Evolutionary conservation across 2,797 vertebrate species (phyloP).

Genomic region (Epinephelus coioides): DNA sequence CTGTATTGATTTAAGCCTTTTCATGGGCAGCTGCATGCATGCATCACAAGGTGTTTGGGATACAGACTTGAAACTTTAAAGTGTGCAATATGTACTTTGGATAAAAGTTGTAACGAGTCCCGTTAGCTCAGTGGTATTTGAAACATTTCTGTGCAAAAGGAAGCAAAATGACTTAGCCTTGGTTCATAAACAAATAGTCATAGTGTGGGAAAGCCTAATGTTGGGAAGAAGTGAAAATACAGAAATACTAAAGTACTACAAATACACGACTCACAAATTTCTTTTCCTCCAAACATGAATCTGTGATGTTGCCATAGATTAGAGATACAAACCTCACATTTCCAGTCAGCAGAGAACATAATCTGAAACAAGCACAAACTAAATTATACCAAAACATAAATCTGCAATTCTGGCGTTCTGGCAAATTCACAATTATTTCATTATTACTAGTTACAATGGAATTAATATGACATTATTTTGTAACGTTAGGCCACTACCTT

Average conservation of each 20-base stretch:
- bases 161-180: background rate
- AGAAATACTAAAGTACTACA: background rate
- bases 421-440: constrained; percentile 2
- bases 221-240: background rate
- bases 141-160: constrained; percentile 22
- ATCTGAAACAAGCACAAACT: constrained; percentile 58
- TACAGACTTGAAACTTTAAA: constrained; percentile 72
- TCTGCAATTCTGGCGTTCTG: background rate
- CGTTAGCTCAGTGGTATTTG: constrained; percentile 37
- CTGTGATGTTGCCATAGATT: constrained; percentile 20
- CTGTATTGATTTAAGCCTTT: constrained; percentile 62
- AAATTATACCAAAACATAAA: constrained; percentile 42
- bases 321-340: background rate
- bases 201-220: background rate
- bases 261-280: background rate
- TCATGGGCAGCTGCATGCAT: constrained; percentile 68
- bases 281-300: background rate
- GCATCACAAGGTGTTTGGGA: constrained; percentile 63
- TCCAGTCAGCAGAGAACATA: background rate
- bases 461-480: constrained; percentile 5
- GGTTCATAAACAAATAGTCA: background rate
- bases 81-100: constrained; percentile 75
- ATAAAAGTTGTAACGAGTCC: constrained; percentile 47
- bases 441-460: constrained; percentile 3
- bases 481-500: constrained; percentile 1